These are phyloP conservation scores for Festucalex cinctus DNA, from an alignment of 2,113 vertebrate genomes.

Conservation along the genomic window DNA sequence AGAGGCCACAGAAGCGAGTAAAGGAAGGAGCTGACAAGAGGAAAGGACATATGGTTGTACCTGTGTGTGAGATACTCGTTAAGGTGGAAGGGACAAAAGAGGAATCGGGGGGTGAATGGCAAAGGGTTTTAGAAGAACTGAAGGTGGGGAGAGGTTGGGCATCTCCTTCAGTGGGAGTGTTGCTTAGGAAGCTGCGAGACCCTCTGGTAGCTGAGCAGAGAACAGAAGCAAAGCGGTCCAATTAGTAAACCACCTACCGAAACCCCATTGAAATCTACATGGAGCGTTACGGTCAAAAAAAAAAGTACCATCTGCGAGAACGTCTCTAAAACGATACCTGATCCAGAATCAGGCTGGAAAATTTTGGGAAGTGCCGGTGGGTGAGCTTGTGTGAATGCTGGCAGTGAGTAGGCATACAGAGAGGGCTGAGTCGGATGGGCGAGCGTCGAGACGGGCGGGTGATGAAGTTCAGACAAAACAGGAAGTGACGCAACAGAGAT, in stretches of 20 bases:
- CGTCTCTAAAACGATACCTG: slow-evolving; percentile 59
- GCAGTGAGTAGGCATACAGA: slow-evolving; percentile 54
- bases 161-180: slow-evolving; percentile 37
- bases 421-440: slow-evolving; percentile 42
- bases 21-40: not conserved
- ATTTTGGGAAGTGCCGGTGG: slow-evolving; percentile 74
- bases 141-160: slow-evolving; percentile 24
- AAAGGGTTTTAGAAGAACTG: slow-evolving; percentile 28
- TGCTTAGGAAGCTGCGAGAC: slow-evolving; percentile 56
- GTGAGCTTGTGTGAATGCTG: slow-evolving; percentile 62
- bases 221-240: not conserved
- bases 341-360: slow-evolving; percentile 65
- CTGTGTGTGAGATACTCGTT: slow-evolving; percentile 39
- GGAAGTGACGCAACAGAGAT: slow-evolving; percentile 32
- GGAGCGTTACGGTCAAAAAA: too few relatives aligned
- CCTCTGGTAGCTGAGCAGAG: slow-evolving; percentile 35
- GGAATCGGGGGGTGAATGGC: slow-evolving; percentile 27
- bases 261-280: not conserved
- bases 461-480: slow-evolving; percentile 20
- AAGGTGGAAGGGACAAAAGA: slow-evolving; percentile 15
- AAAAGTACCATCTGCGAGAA: not conserved
- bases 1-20: slow-evolving; percentile 15
- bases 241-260: not conserved
- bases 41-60: slow-evolving; percentile 21
- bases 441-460: not conserved